Percentiles rank a stretch among this genome's conserved stretches.
Conservation (phyloP, 2,888 invertebrate genomes). For the Amblyjoppa proteus region DNA sequence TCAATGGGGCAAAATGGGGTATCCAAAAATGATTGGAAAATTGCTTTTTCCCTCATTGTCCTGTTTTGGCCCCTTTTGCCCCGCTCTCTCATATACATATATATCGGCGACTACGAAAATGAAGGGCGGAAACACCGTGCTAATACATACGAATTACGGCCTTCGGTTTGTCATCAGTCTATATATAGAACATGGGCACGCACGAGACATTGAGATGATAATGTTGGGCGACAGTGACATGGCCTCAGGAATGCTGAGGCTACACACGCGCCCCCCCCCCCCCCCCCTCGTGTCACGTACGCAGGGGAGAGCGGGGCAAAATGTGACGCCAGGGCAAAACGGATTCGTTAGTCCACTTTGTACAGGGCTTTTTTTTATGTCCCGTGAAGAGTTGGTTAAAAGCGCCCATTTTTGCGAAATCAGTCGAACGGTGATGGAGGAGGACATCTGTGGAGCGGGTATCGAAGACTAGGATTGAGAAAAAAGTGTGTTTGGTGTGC, state of each 20-base stretch:
- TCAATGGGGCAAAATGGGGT: too few relatives aligned
- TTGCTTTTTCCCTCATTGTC: too few relatives aligned
- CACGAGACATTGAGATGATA: conserved; percentile 79
- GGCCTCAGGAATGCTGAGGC: conserved; percentile 77
- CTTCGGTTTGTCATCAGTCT: neutral
- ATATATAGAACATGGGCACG: conserved; percentile 63
- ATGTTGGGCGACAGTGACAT: conserved; percentile 79
- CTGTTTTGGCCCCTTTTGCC: too few relatives aligned
- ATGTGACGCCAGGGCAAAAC: too few relatives aligned
- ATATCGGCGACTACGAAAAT: neutral
- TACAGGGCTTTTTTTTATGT: too few relatives aligned
- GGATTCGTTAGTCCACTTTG: too few relatives aligned
- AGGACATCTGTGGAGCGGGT: conserved; percentile 23
- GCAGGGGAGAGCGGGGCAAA: too few relatives aligned
- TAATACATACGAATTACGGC: neutral
- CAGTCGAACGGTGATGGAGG: conserved; percentile 33
- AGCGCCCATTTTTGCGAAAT: neutral
- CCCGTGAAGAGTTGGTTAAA: too few relatives aligned
- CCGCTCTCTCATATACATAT: too few relatives aligned
- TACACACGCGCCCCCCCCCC: conserved; percentile 60
- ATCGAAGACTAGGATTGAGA: conserved; percentile 6
- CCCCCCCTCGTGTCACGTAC: neutral
- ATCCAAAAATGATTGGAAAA: too few relatives aligned
- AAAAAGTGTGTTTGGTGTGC: conserved; percentile 37
- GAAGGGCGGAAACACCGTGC: neutral